Percentiles rank a stretch among this genome's conserved stretches.
These are phyloP conservation scores for Colletes gigas DNA, from an alignment of 1,140 invertebrate species.

Conservation along the genomic window DNA sequence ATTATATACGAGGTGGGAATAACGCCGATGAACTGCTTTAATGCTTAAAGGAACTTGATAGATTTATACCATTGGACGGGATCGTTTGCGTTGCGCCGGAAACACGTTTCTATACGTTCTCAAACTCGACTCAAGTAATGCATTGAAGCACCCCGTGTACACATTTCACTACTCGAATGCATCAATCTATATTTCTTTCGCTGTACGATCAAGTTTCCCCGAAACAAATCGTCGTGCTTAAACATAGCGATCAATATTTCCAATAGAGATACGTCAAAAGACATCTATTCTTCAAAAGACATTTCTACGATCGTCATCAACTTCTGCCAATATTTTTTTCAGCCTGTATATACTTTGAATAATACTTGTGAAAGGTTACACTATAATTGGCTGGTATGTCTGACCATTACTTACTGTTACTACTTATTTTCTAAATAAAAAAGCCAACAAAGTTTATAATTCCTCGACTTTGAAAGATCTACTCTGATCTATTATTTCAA, in stretches of 20 bases:
- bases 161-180: neutral
- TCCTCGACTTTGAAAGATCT: too few relatives aligned
- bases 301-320: too few relatives aligned
- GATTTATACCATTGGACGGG: conserved; percentile 4
- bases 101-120: neutral
- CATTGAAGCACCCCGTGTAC: neutral
- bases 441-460: too few relatives aligned
- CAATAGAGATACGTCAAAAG: neutral
- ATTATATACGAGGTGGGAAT: conserved; percentile 16
- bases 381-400: too few relatives aligned
- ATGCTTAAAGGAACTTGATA: conserved; percentile 25
- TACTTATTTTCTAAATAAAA: too few relatives aligned
- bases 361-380: too few relatives aligned
- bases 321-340: too few relatives aligned
- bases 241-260: neutral
- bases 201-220: neutral
- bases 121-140: neutral
- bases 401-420: too few relatives aligned
- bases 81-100: neutral
- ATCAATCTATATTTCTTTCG: neutral
- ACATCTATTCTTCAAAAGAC: too few relatives aligned
- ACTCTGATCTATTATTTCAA: too few relatives aligned
- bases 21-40: conserved; percentile 19
- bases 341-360: too few relatives aligned
- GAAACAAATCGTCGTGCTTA: too few relatives aligned